Conservation (phyloP, 2,797 vertebrate genomes). For the Ctenochaetus hawaiiensis region DNA sequence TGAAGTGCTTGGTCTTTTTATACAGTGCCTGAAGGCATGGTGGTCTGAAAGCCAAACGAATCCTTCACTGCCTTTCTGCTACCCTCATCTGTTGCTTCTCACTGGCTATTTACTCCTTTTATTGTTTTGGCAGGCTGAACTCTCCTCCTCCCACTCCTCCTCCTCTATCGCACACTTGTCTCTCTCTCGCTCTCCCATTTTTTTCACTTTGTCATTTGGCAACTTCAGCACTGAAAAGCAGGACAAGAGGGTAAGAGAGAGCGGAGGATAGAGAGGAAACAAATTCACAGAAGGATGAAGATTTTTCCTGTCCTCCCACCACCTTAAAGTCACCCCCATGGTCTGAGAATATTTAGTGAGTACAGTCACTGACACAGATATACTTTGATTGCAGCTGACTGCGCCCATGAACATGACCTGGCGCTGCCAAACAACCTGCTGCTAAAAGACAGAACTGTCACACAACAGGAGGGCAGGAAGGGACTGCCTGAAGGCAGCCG, state of each 20-base stretch:
- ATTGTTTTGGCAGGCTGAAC: slow-evolving; percentile 73
- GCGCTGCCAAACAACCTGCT: slow-evolving; percentile 68
- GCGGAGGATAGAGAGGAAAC: slow-evolving; percentile 43
- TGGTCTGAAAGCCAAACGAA: slow-evolving; percentile 69
- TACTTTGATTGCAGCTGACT: slow-evolving; percentile 65
- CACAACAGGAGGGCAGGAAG: slow-evolving; percentile 67
- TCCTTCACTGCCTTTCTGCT: slow-evolving; percentile 66
- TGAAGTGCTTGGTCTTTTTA: slow-evolving; percentile 59
- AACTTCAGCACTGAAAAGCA: slow-evolving; percentile 56
- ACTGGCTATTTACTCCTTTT: slow-evolving; percentile 75
- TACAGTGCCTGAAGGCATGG: slow-evolving; percentile 67
- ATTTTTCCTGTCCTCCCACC: slow-evolving; percentile 37
- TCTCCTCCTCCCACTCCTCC: slow-evolving; percentile 71
- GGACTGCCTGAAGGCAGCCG: slow-evolving; percentile 62
- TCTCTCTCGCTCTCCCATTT: slow-evolving; percentile 57
- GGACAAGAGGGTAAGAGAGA: slow-evolving; percentile 53
- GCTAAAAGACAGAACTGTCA: slow-evolving; percentile 69
- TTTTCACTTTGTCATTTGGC: slow-evolving; percentile 66
- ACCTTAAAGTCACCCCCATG: slow-evolving; percentile 23
- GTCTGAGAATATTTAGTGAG: slow-evolving; percentile 33
- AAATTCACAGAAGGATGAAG: slow-evolving; percentile 40
- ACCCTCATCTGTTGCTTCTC: slow-evolving; percentile 80
- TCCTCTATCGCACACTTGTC: slow-evolving; percentile 66
- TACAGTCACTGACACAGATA: slow-evolving; percentile 45
- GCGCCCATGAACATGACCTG: slow-evolving; percentile 64